Base-by-base conservation (phyloP, 2,113 vertebrate genomes). In the Cochlearius cochlearius region DNA sequence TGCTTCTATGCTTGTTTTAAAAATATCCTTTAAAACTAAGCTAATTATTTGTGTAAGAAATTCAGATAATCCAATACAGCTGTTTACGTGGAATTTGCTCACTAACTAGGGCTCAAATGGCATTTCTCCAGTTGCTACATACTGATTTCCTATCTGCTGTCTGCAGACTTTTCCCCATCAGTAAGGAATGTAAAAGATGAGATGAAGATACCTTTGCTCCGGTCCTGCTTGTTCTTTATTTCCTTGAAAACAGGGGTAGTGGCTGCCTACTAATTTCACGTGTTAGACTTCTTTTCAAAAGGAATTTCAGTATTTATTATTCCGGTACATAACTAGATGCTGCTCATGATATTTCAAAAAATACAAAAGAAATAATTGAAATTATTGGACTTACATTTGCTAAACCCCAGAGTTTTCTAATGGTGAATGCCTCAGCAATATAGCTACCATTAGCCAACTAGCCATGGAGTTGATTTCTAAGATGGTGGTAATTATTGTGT, bases 401-500 rank as follows among this genome's bases (percentile, higher is more conserved):
- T 39, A 45, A 66, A 52, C 8, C 1, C 0, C 1, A 16, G 41
- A 25, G 10, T 36, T 76, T 76, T 41, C 20, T 29, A 58, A 29
- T 19, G 25, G 50, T n/a, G 8, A 62, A 45, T 73, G n/a, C 59
- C 52, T 78, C 59, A 75, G 91, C 75, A 74, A 21, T 72, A 7
- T 47, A 77, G 84, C 50, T 94, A 8, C 34, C 29, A n/a, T 71
- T 52, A 88, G 75, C 91, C 92, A 95, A 22, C 45, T 82, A 83
- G 39, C 82, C 72, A 53, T 58, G 66, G 77, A 92, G 73, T 47
- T 97, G 68, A 84, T 97, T 96, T 96, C 69, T 30, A 92, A 64
- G 92, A 82, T 92, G 91, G 30, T 25, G 86, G 73, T 93, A 88
- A 96, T 92, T 91, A 95, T 86, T 96, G 62, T 96, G 91, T 83